Conservation (phyloP, 2,113 vertebrate genomes). For the Suricata suricatta region DNA sequence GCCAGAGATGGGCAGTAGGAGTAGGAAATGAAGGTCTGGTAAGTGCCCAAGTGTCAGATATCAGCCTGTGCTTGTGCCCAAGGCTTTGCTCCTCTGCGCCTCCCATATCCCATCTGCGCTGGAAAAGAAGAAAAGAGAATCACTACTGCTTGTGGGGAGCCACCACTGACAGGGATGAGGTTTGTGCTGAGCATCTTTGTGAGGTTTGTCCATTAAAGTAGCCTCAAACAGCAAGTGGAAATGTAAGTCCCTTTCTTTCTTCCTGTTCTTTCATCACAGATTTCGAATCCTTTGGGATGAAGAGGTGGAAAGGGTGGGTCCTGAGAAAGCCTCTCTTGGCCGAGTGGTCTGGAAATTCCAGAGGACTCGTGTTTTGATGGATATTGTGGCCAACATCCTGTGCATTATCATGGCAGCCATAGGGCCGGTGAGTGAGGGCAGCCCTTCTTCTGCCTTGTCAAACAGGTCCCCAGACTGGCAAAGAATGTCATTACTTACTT, state of each 20-base stretch:
- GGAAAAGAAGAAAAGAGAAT: not conserved
- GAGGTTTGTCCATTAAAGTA: not conserved
- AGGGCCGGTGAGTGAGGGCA: conserved; percentile 79
- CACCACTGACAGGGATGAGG: not conserved
- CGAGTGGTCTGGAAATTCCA: conserved; percentile 83
- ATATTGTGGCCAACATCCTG: conserved; percentile 58
- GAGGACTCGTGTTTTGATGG: conserved; percentile 83
- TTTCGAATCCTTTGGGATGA: conserved; percentile 86
- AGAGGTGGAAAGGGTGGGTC: conserved; percentile 83
- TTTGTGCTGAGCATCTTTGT: not conserved
- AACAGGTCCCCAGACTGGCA: not conserved
- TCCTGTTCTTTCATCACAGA: conserved; percentile 57
- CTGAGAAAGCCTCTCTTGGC: conserved; percentile 85
- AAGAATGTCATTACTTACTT: not conserved
- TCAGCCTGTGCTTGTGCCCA: not conserved
- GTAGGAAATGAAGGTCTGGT: not conserved
- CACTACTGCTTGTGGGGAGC: not conserved
- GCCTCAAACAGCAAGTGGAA: not conserved
- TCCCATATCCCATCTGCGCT: accelerated
- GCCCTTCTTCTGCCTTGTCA: not conserved
- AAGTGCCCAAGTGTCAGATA: not conserved
- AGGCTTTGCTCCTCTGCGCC: not conserved
- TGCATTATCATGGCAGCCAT: conserved; percentile 79
- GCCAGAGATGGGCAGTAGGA: not conserved
- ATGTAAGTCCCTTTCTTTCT: not conserved